phyloP scores from a whole-genome alignment of 1,140 invertebrate species.

The Thalassaphorura encarpata region DNA sequence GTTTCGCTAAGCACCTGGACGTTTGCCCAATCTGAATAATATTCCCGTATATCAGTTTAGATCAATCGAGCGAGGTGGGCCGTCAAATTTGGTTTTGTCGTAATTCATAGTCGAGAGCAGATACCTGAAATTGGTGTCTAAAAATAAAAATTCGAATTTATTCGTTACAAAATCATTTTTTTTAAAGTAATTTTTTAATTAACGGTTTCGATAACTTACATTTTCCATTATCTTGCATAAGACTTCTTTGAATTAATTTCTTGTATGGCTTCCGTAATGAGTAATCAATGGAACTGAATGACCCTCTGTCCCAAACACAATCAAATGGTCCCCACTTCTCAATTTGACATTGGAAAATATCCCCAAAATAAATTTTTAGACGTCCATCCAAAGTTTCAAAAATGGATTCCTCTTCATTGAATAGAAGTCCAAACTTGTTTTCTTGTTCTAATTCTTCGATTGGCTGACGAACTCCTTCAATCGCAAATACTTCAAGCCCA shows the following conservation, averaged over 20 bases:
- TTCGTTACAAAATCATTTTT: not conserved
- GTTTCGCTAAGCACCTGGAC: constrained; percentile 13
- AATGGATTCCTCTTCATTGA: constrained; percentile 16
- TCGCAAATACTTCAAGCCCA: constrained; percentile 21
- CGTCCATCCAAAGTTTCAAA: constrained; percentile 7
- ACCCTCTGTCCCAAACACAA: constrained; percentile 26
- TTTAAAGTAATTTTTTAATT: not conserved
- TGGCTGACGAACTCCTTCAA: constrained; percentile 14
- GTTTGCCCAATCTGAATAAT: constrained; percentile 13
- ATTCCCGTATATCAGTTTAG: constrained; percentile 17
- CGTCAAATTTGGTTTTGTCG: constrained; percentile 17
- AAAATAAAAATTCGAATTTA: not conserved
- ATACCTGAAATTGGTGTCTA: constrained; percentile 12
- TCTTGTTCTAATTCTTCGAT: constrained; percentile 15
- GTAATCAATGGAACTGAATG: constrained; percentile 24
- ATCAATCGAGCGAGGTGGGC: constrained; percentile 16
- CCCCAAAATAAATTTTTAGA: constrained; percentile 21
- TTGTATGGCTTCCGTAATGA: too few species aligned
- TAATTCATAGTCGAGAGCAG: constrained; percentile 22
- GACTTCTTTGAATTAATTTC: constrained; percentile 10
- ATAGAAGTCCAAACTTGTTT: constrained; percentile 14
- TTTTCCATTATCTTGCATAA: not conserved
- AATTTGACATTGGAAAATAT: constrained; percentile 23
- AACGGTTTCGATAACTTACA: not conserved
- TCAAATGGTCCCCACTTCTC: constrained; percentile 30